Percentiles rank a stretch among this genome's conserved stretches.
Evolutionary conservation across 2,888 invertebrate genomes (phyloP).

Genomic region (Drosophila sordidula): DNA sequence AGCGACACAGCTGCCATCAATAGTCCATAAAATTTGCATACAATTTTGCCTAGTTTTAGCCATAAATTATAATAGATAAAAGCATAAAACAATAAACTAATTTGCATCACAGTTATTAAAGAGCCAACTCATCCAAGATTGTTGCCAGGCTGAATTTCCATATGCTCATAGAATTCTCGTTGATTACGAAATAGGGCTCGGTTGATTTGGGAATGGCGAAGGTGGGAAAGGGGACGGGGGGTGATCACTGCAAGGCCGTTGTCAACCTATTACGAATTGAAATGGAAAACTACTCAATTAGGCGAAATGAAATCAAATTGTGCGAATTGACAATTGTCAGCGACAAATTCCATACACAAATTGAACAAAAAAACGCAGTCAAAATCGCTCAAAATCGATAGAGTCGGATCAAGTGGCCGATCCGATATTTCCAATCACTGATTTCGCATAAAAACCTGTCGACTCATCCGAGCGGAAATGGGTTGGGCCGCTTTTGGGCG

Average conservation of each 20-base stretch:
- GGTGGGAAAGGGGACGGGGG: background rate
- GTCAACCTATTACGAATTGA: constrained; percentile 26
- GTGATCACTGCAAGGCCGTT: constrained; percentile 39
- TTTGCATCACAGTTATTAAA: constrained; percentile 59
- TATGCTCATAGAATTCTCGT: constrained; percentile 42
- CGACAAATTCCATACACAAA: constrained; percentile 59
- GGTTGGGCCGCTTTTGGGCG: constrained; percentile 45
- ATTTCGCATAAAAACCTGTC: constrained; percentile 61
- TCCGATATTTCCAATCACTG: constrained; percentile 74
- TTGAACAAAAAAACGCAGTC: constrained; percentile 40
- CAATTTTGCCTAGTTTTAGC: constrained; percentile 33
- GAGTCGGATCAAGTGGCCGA: constrained; percentile 18
- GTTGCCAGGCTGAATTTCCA: constrained; percentile 29
- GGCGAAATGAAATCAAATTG: constrained; percentile 57
- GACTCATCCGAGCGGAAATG: constrained; percentile 71
- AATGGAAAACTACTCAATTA: constrained; percentile 76
- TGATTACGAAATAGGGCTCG: constrained; percentile 55
- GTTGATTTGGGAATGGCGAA: background rate
- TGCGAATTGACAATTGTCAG: constrained; percentile 56
- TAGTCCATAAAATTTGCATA: constrained; percentile 63
- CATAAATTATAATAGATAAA: constrained; percentile 41
- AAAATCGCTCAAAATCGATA: constrained; percentile 72
- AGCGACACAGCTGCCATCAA: constrained; percentile 46
- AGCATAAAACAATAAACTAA: constrained; percentile 64
- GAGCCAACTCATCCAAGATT: background rate